These are phyloP conservation scores for Eupsilia transversa DNA, from an alignment of 2,888 invertebrate genomes.

Conservation along the genomic window DNA sequence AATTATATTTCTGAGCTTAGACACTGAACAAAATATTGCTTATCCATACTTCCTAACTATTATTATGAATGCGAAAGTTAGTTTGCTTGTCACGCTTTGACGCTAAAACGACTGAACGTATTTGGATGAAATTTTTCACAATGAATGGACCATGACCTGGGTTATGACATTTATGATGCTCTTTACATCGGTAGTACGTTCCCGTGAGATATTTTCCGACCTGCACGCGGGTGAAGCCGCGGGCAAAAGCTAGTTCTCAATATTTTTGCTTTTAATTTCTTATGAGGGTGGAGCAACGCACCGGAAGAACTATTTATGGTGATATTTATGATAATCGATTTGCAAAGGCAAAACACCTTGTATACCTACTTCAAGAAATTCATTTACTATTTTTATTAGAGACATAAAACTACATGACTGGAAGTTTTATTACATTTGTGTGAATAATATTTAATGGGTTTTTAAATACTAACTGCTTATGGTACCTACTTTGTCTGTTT, in stretches of 20 bases:
- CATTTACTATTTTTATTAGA: slow-evolving; percentile 34
- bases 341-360: slow-evolving; percentile 48
- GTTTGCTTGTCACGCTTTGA: no score
- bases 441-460: slow-evolving; percentile 1
- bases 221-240: no score
- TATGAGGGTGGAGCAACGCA: slow-evolving; percentile 7
- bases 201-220: no score
- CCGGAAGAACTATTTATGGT: slow-evolving; percentile 39
- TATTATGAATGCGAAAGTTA: no score
- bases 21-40: neutral
- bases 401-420: slow-evolving; percentile 7
- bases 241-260: neutral
- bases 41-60: neutral
- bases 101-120: no score
- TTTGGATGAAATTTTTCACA: no score
- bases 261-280: slow-evolving; percentile 8
- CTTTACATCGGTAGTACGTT: no score
- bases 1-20: neutral
- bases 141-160: no score
- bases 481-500: slow-evolving; percentile 18
- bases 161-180: no score
- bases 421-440: slow-evolving; percentile 16
- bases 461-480: slow-evolving; percentile 5
- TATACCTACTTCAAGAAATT: slow-evolving; percentile 21
- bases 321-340: slow-evolving; percentile 47